Evolutionary conservation across 2,113 vertebrate genomes (phyloP), one percentile per base, ranked within the genome.

Genomic region (Callorhinus ursinus): DNA sequence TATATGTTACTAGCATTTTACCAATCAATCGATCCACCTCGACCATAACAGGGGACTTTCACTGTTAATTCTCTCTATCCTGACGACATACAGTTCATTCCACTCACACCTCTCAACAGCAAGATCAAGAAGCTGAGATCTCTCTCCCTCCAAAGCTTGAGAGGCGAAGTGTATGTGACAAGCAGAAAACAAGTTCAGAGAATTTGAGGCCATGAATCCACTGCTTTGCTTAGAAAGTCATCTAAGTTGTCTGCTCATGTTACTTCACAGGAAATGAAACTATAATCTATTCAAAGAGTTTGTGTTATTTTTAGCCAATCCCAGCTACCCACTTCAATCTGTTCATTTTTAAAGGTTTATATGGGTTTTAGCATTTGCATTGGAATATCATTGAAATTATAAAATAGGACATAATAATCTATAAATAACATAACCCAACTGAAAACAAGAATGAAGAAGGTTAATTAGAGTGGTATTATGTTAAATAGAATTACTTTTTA

Each of bases 251-350:
- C 85, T 82, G 65, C 59, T 94, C 49, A 16, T 77, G 28, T 19
- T 69, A 65, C 10, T 95, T 93, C 72, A 51, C 77, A 81, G 88
- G 77, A 94, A 96, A 93, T 36, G n/a, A 94, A 74, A 93, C 28
- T 69, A 89, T 36, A 95, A 85, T 79, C 79, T 97, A 74, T 93
- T 93, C 94, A 81, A 94, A 93, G 95, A 55, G 46, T 82, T 21
- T 59, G 36, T 18, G 61, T 93, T 82, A 95, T 97, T 91, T 95
- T 97, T 96, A 93, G 86, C 42, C 95, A 85, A 81, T 88, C 26
- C n/a, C 76, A 95, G 76, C 92, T 77, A 89, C 95, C 86, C 65
- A 96, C 82, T 82, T 92, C 96, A 97, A 96, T 98, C 94, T 97
- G 94, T 96, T 95, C 95, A 79, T 69, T 76, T 95, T 91, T n/a